Evolutionary conservation across 2,113 vertebrate species (phyloP), one percentile per base, ranked within the genome.

Genomic region (Siniperca chuatsi): DNA sequence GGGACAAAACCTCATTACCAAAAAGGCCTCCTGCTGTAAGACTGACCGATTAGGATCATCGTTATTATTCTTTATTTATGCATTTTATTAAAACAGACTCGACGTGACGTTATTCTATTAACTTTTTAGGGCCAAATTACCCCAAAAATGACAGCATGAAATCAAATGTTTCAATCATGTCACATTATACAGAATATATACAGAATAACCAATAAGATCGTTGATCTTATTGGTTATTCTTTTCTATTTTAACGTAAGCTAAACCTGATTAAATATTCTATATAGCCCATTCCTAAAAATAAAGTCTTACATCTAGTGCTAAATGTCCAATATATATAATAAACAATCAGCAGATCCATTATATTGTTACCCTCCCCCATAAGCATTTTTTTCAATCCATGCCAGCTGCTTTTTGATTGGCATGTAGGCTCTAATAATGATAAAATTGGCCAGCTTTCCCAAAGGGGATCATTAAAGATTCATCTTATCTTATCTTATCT

Each of bases 1-100:
- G 20, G 42, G 33, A 88, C 72, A 75, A 85, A 89, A 65, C 40
- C 29, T 58, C 33, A 70, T 75, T 82, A 78, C 48, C 29, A 57
- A 66, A 81, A 75, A 68, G 81, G 46, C 66, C 71, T 50, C 9
- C 67, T 65, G 79, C 44, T 75, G 52, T 23, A 83, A 42, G 25
- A 85, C 52, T 40, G 46, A 21, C 50, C 78, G 50, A n/a, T 72
- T 83, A 81, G 13, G 48, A 44, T 10, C 35, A 20, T 62, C 29
- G 52, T 73, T 20, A 71, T 79, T 78, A 75, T 12, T 71, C n/a
- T 58, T 50, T 81, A n/a, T 79, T 76, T 40, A 83, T 69, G 46
- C 50, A 60, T 84, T 69, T 80, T 74, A 81, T 77, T 57, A 84
- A 78, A 75, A 46, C 18, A 62, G 20, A 60, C 23, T 57, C 20